These are phyloP conservation scores for Phrixothrix hirtus DNA, from an alignment of 2,888 invertebrate species.

Conservation along the genomic window DNA sequence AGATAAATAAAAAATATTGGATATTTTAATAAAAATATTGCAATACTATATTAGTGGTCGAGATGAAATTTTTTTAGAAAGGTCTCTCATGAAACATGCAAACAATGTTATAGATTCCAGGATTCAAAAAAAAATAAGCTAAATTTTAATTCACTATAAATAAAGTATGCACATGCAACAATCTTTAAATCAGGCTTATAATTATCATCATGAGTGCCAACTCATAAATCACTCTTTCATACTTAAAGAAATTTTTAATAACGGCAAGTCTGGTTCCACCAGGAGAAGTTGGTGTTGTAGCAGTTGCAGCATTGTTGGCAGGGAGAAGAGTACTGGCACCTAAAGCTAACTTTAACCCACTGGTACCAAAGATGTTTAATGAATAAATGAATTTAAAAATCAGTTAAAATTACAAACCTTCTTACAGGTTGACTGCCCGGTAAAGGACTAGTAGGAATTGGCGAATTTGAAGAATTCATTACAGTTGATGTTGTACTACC, in stretches of 20 bases:
- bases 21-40: too few relatives aligned
- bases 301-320: constrained; percentile 45
- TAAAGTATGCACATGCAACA: too few relatives aligned
- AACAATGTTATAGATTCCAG: too few relatives aligned
- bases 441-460: constrained; percentile 50
- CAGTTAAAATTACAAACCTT: constrained; percentile 52
- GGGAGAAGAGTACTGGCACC: constrained; percentile 46
- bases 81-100: too few relatives aligned
- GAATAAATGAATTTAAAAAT: constrained; percentile 35
- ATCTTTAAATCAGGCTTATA: too few relatives aligned
- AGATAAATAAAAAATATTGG: too few relatives aligned
- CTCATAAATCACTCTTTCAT: constrained; percentile 48
- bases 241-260: constrained; percentile 98
- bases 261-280: constrained; percentile 76
- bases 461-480: constrained; percentile 44
- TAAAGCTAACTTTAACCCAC: constrained; percentile 52
- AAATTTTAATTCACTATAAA: too few relatives aligned
- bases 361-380: constrained; percentile 28
- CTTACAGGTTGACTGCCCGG: constrained; percentile 57
- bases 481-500: constrained; percentile 34
- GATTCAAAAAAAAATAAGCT: too few relatives aligned
- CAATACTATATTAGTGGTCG: too few relatives aligned
- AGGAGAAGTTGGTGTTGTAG: constrained; percentile 51
- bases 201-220: too few relatives aligned
- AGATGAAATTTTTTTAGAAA: too few relatives aligned